A percentile compares a stretch with the other conserved stretches of the same genome.
Conservation (phyloP, 53 echinoderm and acorn worm species). For the Astropecten irregularis region DNA sequence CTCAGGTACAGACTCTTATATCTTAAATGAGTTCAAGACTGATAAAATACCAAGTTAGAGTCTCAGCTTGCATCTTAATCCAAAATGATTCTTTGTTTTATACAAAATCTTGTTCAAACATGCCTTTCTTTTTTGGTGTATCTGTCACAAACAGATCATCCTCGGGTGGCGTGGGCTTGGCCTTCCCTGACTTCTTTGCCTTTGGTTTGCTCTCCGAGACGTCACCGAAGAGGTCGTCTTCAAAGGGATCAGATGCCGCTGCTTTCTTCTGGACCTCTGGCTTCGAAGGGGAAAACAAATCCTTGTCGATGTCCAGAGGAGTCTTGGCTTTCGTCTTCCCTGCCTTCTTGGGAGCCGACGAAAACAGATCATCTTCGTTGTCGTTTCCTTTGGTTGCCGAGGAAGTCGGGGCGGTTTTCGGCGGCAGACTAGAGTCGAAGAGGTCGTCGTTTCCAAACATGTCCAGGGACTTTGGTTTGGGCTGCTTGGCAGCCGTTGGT, state of each 20-base stretch:
- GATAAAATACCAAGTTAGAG: too few species aligned
- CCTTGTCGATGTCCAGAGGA: slow-evolving; percentile 38
- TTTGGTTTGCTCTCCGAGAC: background rate
- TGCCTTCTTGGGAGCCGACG: slow-evolving; percentile 4
- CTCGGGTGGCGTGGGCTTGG: background rate
- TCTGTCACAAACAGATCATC: slow-evolving; percentile 51
- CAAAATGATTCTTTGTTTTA: background rate
- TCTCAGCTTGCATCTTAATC: too few species aligned
- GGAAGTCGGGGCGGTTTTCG: background rate
- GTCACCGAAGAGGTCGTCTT: background rate
- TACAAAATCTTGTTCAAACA: background rate
- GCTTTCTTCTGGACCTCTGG: background rate
- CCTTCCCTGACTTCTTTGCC: slow-evolving; percentile 22
- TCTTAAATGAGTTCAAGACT: too few species aligned
- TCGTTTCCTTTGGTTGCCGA: background rate
- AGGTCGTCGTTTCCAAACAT: slow-evolving; percentile 75
- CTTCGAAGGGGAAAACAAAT: slow-evolving; percentile 27
- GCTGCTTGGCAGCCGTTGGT: background rate
- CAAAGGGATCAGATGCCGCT: background rate
- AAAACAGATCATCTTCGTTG: slow-evolving; percentile 35
- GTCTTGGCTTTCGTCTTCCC: slow-evolving; percentile 1
- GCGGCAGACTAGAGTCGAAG: background rate
- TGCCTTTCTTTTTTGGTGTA: slow-evolving; percentile 34
- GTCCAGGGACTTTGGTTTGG: slow-evolving; percentile 53
- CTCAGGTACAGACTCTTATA: too few species aligned